Evolutionary conservation across 1,140 invertebrate species (phyloP).

Genomic region (Ceratosolen solmsi): DNA sequence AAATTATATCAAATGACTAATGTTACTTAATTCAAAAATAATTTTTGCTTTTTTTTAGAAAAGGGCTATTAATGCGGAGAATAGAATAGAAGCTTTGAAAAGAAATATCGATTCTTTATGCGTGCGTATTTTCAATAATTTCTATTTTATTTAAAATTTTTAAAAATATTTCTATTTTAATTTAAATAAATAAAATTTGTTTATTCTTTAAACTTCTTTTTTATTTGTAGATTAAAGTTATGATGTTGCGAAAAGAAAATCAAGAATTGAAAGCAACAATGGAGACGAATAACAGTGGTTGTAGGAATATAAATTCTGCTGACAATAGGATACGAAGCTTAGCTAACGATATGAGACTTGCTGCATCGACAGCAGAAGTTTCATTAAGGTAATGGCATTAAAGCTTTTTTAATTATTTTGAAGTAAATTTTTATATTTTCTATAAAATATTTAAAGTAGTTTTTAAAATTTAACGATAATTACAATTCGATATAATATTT

Average conservation of each 20-base stretch:
- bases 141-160: background rate
- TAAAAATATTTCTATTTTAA: background rate
- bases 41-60: conserved; percentile 72
- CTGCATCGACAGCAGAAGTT: conserved; percentile 78
- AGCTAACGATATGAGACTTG: conserved; percentile 75
- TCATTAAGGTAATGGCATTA: conserved; percentile 77
- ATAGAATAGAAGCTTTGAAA: conserved; percentile 73
- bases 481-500: no score
- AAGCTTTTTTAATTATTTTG: background rate
- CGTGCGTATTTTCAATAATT: conserved; percentile 68
- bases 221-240: conserved; percentile 69
- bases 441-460: no score
- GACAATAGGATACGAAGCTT: conserved; percentile 67
- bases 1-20: conserved; percentile 14
- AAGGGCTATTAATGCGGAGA: conserved; percentile 75
- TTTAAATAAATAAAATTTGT: background rate
- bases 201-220: conserved; percentile 6
- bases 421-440: conserved; percentile 18
- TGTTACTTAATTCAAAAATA: no score
- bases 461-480: no score
- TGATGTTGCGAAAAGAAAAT: conserved; percentile 70
- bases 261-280: conserved; percentile 64
- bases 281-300: conserved; percentile 59
- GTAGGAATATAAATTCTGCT: conserved; percentile 56
- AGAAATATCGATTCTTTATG: conserved; percentile 76